phyloP scores from a whole-genome alignment of 1,140 invertebrate species.

The Plectrocnemia conspersa region DNA sequence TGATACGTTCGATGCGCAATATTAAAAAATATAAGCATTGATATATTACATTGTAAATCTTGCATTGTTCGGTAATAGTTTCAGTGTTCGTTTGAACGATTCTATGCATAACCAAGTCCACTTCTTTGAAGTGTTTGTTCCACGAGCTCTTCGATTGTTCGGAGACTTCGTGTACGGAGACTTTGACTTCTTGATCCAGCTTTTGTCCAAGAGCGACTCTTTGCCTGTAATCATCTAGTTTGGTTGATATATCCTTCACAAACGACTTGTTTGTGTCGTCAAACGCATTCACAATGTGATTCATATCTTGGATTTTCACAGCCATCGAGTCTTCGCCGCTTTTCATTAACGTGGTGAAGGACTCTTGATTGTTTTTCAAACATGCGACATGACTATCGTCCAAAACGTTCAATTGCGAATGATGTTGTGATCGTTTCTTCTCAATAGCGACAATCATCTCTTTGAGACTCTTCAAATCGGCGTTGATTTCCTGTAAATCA shows the following conservation, averaged over 20 bases:
- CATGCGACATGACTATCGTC: neutral
- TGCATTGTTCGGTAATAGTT: conserved; percentile 18
- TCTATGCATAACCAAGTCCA: conserved; percentile 6
- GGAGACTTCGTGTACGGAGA: conserved; percentile 16
- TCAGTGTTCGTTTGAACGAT: conserved; percentile 25
- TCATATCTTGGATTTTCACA: conserved; percentile 5
- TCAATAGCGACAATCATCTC: conserved; percentile 14
- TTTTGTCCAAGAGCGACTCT: neutral
- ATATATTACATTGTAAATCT: conserved; percentile 13
- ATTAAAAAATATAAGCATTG: neutral
- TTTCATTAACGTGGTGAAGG: neutral
- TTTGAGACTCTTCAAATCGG: conserved; percentile 13
- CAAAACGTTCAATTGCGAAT: neutral
- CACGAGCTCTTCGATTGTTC: conserved; percentile 8
- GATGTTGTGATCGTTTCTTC: conserved; percentile 5
- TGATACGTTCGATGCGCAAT: neutral
- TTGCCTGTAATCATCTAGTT: neutral
- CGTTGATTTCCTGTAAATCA: conserved; percentile 20
- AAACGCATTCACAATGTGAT: conserved; percentile 2
- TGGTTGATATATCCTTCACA: conserved; percentile 11
- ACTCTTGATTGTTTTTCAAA: neutral
- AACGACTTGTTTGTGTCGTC: conserved; percentile 21
- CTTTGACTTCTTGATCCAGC: conserved; percentile 18
- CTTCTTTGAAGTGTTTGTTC: neutral
- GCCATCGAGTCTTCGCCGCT: neutral